Conservation (phyloP, 2,888 invertebrate species). For the Drosophila subsilvestris region DNA sequence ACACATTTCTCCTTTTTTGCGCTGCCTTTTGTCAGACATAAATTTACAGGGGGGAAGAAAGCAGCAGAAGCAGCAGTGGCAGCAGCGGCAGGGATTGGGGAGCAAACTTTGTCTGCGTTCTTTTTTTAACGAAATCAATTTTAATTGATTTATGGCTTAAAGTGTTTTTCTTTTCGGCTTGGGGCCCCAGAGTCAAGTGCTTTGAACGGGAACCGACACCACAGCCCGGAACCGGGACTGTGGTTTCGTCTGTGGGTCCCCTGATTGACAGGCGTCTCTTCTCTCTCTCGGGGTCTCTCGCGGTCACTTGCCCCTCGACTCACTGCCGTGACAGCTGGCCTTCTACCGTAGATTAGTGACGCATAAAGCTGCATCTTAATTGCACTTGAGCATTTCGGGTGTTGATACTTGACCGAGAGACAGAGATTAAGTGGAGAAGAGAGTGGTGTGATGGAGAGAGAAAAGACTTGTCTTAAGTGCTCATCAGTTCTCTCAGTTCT, state of each 20-base stretch:
- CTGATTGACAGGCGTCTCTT: conserved; percentile 71
- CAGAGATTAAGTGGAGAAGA: conserved; percentile 24
- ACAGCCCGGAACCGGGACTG: conserved; percentile 21
- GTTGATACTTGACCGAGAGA: conserved; percentile 57
- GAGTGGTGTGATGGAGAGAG: conserved; percentile 18
- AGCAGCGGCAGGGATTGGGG: conserved; percentile 5
- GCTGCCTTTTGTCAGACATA: conserved; percentile 61
- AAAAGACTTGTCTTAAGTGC: conserved; percentile 8
- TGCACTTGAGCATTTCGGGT: conserved; percentile 61
- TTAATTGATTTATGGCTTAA: conserved; percentile 55
- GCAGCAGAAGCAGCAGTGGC: too few relatives aligned
- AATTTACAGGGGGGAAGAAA: neutral
- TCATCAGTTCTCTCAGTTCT: neutral
- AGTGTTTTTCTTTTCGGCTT: conserved; percentile 68
- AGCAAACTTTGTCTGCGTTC: conserved; percentile 60
- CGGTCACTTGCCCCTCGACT: conserved; percentile 6
- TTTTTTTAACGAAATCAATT: conserved; percentile 45
- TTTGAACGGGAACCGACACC: conserved; percentile 32
- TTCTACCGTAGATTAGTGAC: conserved; percentile 61
- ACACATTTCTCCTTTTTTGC: conserved; percentile 38
- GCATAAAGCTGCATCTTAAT: conserved; percentile 73
- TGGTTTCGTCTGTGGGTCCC: conserved; percentile 22
- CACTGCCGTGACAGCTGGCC: conserved; percentile 14
- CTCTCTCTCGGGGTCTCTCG: conserved; percentile 12
- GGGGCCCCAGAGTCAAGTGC: conserved; percentile 58